A percentile compares a stretch with the other conserved stretches of the same genome.
phyloP scores from a whole-genome alignment of 2,888 invertebrate genomes.

The Lithophane ornitopus region DNA sequence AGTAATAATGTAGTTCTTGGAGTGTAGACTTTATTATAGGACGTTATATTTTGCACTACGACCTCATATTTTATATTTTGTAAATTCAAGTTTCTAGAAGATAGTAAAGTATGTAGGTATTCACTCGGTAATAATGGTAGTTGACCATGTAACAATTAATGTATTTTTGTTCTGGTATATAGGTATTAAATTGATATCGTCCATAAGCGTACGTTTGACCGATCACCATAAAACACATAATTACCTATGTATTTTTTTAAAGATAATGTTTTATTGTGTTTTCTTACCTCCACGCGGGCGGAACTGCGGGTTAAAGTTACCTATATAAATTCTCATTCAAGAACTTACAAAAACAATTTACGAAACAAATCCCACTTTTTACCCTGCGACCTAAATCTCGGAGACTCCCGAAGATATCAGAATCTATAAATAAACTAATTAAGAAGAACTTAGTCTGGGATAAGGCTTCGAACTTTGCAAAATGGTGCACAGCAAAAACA shows the following conservation, averaged over 20 bases:
- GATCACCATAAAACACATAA: too few relatives aligned
- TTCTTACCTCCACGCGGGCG: too few relatives aligned
- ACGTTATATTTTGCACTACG: neutral
- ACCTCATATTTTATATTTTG: neutral
- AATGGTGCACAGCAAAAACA: slow-evolving; percentile 63
- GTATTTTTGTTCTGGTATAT: too few relatives aligned
- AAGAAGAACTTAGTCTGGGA: slow-evolving; percentile 61
- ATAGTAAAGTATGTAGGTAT: too few relatives aligned
- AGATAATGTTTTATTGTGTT: too few relatives aligned
- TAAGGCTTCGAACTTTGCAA: slow-evolving; percentile 61
- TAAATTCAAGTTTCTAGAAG: neutral
- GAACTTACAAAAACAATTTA: slow-evolving; percentile 17
- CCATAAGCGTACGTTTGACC: too few relatives aligned
- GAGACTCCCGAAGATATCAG: slow-evolving; percentile 55
- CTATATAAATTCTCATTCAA: neutral
- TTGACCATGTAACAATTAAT: too few relatives aligned
- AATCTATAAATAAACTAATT: slow-evolving; percentile 70
- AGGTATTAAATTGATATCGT: too few relatives aligned
- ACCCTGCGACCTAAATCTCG: slow-evolving; percentile 40
- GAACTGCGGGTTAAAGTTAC: too few relatives aligned
- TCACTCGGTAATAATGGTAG: too few relatives aligned
- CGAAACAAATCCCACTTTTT: slow-evolving; percentile 40
- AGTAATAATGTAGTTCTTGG: neutral
- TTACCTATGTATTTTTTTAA: too few relatives aligned
- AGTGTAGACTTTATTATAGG: neutral